Conservation (phyloP, 2,797 vertebrate genomes). For the Hoplostethus mediterraneus region DNA sequence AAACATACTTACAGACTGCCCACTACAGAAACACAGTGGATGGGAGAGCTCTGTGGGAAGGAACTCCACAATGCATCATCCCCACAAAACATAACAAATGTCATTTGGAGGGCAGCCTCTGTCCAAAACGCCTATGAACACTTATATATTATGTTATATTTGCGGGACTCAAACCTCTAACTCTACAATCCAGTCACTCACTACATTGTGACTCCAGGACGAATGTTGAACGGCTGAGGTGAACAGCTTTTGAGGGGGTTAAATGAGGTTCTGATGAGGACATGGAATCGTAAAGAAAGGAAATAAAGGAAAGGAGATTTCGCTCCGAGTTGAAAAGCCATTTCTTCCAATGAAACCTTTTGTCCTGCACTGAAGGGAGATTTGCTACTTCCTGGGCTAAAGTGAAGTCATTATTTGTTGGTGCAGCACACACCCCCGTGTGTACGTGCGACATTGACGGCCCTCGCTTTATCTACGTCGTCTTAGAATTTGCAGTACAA, state of each 20-base stretch:
- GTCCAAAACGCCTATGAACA: neutral
- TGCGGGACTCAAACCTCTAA: neutral
- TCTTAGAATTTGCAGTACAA: neutral
- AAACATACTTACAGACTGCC: no score
- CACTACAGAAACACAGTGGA: no score
- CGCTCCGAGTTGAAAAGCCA: neutral
- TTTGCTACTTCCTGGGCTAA: neutral
- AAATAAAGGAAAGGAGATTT: neutral
- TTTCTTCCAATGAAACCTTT: neutral
- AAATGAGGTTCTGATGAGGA: conserved; percentile 7
- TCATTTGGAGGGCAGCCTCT: neutral
- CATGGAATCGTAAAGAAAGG: neutral
- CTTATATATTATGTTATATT: neutral
- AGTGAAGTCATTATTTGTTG: neutral
- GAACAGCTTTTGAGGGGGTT: conserved; percentile 5
- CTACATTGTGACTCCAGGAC: neutral
- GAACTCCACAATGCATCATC: neutral
- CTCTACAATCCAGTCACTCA: neutral
- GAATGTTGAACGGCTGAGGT: neutral
- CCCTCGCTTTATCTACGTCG: neutral
- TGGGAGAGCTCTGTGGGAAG: no score
- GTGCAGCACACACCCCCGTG: neutral
- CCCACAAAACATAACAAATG: neutral
- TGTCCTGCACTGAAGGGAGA: neutral
- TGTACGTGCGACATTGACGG: neutral